Conservation (phyloP, 2,797 vertebrate species). For the Lagocephalus sceleratus region DNA sequence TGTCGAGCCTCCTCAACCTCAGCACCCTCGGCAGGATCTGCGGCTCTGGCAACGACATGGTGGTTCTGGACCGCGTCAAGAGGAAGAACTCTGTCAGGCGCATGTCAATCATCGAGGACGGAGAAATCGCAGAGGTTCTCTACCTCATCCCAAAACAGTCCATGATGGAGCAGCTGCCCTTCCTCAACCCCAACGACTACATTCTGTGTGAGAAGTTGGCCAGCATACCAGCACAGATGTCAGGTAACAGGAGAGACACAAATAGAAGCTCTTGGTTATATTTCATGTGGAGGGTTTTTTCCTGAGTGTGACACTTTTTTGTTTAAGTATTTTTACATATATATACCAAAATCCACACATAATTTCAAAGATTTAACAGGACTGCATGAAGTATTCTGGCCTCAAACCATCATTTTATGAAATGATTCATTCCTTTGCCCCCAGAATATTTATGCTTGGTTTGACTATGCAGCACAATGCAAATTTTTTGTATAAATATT, state of each 20-base stretch:
- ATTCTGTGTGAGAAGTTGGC: conserved; percentile 78
- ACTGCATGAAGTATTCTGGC: too few species aligned
- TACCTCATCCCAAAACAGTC: conserved; percentile 81
- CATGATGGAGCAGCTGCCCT: conserved; percentile 85
- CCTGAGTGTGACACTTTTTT: too few species aligned
- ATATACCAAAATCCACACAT: too few species aligned
- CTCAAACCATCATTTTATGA: too few species aligned
- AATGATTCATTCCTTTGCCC: too few species aligned
- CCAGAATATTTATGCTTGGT: too few species aligned
- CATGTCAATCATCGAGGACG: conserved; percentile 83
- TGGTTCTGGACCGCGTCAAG: conserved; percentile 77
- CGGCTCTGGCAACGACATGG: conserved; percentile 70
- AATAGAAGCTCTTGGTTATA: background rate
- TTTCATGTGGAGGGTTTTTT: background rate
- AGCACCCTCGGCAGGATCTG: conserved; percentile 85
- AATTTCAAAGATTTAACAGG: too few species aligned
- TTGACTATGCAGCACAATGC: too few species aligned
- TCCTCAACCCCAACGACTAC: conserved; percentile 81
- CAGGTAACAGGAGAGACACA: conserved; percentile 28
- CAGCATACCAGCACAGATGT: conserved; percentile 49
- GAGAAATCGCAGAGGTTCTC: conserved; percentile 78
- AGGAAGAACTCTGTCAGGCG: conserved; percentile 77
- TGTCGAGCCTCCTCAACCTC: conserved; percentile 83
- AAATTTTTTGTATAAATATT: too few species aligned
- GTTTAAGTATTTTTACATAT: too few species aligned